These are phyloP conservation scores for Cebus imitator DNA, from an alignment of 2,113 vertebrate genomes.

Conservation along the genomic window DNA sequence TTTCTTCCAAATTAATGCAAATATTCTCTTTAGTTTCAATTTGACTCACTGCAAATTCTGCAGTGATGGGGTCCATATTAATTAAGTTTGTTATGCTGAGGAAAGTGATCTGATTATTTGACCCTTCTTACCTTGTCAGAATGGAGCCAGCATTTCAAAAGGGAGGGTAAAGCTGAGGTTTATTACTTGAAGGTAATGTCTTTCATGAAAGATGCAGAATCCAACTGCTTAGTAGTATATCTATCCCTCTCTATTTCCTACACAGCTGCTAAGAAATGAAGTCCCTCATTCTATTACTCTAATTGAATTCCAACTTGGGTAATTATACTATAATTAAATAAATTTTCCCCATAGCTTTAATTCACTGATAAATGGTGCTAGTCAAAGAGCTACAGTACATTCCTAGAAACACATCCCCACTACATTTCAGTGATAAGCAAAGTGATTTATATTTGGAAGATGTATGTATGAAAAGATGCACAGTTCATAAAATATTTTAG, in stretches of 20 bases:
- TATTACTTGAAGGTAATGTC: conserved; percentile 47
- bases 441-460: conserved; percentile 72
- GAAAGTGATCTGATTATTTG: neutral
- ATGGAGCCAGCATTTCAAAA: conserved; percentile 4
- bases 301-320: conserved; percentile 77
- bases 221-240: conserved; percentile 46
- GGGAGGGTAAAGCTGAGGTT: neutral
- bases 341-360: conserved; percentile 75
- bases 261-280: conserved; percentile 73
- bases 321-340: conserved; percentile 77
- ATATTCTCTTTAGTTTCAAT: neutral
- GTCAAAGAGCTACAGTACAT: conserved; percentile 58
- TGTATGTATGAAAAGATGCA: conserved; percentile 65
- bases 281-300: conserved; percentile 68
- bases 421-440: conserved; percentile 53
- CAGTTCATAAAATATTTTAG: conserved; percentile 79
- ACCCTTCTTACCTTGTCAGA: conserved; percentile 13
- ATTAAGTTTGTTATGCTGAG: neutral
- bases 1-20: neutral
- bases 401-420: conserved; percentile 48
- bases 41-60: neutral
- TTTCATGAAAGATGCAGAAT: conserved; percentile 72
- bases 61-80: neutral
- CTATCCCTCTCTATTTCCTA: conserved; percentile 9
- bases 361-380: conserved; percentile 67